Percentiles rank a stretch among this genome's conserved stretches.
These are phyloP conservation scores for Schlechtendalia chinensis DNA, from an alignment of 1,140 invertebrate genomes.

Conservation along the genomic window DNA sequence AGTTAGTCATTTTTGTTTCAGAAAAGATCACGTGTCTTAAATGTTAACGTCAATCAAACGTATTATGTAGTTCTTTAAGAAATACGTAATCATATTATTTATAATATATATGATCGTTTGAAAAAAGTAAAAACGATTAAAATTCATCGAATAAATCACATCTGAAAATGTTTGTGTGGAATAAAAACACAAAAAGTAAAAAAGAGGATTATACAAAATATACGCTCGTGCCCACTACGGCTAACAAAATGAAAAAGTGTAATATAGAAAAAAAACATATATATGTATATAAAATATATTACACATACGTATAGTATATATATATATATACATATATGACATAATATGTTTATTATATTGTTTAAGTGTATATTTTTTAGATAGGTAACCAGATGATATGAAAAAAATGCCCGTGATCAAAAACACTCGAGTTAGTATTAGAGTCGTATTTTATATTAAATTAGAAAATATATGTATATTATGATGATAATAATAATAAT, in stretches of 20 bases:
- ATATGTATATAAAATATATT: background rate
- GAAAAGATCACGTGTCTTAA: constrained; percentile 43
- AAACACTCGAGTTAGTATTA: constrained; percentile 10
- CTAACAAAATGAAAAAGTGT: constrained; percentile 25
- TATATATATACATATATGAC: no score
- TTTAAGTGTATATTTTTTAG: background rate
- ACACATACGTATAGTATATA: background rate
- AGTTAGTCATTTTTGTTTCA: constrained; percentile 37
- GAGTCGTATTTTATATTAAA: background rate
- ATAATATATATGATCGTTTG: background rate
- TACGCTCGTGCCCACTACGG: constrained; percentile 18
- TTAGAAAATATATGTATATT: background rate
- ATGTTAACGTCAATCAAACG: background rate
- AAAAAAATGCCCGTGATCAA: constrained; percentile 34
- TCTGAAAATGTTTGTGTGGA: background rate
- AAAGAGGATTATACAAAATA: background rate
- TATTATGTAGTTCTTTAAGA: no score
- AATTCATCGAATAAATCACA: background rate
- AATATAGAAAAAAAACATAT: background rate
- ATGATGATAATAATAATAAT: constrained; percentile 1
- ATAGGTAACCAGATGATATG: background rate
- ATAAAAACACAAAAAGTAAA: background rate
- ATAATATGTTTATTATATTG: no score
- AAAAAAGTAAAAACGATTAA: background rate
- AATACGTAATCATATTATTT: no score